Percentiles rank a stretch among this genome's conserved stretches.
These are phyloP conservation scores for Lacerta viridis DNA, from an alignment of 2,797 vertebrate species.

Conservation along the genomic window DNA sequence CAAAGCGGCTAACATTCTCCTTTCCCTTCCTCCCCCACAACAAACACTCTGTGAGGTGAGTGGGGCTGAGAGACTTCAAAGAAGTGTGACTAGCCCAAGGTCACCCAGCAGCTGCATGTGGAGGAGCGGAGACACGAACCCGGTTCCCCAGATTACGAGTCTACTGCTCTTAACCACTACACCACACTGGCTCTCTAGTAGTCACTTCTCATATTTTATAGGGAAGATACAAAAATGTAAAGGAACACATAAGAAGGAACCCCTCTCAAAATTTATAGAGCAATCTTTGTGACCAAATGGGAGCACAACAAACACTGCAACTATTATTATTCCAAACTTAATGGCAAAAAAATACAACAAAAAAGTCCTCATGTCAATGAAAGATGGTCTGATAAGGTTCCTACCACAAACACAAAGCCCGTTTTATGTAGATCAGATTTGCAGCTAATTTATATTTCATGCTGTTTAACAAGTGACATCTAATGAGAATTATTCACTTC, in stretches of 20 bases:
- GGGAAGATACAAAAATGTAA: constrained; percentile 35
- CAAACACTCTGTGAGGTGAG: too few species aligned
- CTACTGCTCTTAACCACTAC: too few species aligned
- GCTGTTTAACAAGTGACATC: constrained; percentile 74
- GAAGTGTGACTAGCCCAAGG: too few species aligned
- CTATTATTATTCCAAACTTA: constrained; percentile 68
- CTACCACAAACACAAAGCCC: constrained; percentile 68
- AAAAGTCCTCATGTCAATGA: constrained; percentile 65
- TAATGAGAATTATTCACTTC: constrained; percentile 76
- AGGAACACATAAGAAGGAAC: not conserved
- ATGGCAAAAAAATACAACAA: constrained; percentile 48
- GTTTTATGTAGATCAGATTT: constrained; percentile 65
- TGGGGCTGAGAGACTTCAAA: too few species aligned
- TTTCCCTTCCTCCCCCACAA: too few species aligned
- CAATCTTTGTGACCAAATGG: constrained; percentile 23
- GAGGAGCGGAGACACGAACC: too few species aligned
- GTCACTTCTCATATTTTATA: constrained; percentile 39
- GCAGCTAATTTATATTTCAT: constrained; percentile 75
- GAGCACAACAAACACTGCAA: not conserved
- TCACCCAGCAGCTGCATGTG: too few species aligned
- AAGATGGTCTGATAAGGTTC: constrained; percentile 65
- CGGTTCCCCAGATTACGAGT: too few species aligned
- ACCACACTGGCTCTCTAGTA: not conserved
- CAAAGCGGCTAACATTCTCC: too few species aligned
- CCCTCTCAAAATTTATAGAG: constrained; percentile 10